Evolutionary conservation across 2,113 vertebrate genomes (phyloP), one percentile per base, ranked within the genome.

Genomic region (Fulmarus glacialis): DNA sequence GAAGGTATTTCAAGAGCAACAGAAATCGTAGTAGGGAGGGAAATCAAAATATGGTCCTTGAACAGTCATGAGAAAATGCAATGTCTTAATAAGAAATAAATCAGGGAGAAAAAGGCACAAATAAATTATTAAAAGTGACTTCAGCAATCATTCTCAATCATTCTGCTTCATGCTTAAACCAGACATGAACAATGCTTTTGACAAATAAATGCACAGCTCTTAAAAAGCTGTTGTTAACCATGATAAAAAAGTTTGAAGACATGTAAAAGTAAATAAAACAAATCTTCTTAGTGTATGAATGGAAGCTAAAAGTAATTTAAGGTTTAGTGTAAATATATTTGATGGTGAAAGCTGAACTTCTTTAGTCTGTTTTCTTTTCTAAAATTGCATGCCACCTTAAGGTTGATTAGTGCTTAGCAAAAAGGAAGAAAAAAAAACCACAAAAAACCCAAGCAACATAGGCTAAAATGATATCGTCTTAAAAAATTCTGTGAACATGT

Each of bases 401-500:
- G 3, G 5, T 12, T 90, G 22, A 68, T 56, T 18, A 87, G 1
- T 13, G 2, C 4, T 87, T 52, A 70, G 21, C 4, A 83, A 87
- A 86, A 48, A 50, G 3, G 10, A 92, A 75, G 17, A 7, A 70
- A 66, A 30, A 82, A 93, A 50, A 0, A 1, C 1, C 2, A 14
- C 8, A 21, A 23, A 50, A 40, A 17, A 4, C 4, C 4, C 7
- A 36, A 78, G 9, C 8, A 81, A 62, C 8, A 52, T 12, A 32
- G 16, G 6, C 4, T n/a, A 79, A 94, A 85, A 79, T 40, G 0
- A 38, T 47, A 56, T 2, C 0, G 1, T 52, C 29, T 68, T 52
- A 6, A 82, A 73, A 84, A 66, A 58, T 22, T 84, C 19, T 32
- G 6, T 75, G 19, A 84, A 66, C 6, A 23, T 30, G 74, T 92